Evolutionary conservation across 2,113 vertebrate genomes (phyloP), one percentile per base, ranked within the genome.

Genomic region (Cnemophilus loriae): DNA sequence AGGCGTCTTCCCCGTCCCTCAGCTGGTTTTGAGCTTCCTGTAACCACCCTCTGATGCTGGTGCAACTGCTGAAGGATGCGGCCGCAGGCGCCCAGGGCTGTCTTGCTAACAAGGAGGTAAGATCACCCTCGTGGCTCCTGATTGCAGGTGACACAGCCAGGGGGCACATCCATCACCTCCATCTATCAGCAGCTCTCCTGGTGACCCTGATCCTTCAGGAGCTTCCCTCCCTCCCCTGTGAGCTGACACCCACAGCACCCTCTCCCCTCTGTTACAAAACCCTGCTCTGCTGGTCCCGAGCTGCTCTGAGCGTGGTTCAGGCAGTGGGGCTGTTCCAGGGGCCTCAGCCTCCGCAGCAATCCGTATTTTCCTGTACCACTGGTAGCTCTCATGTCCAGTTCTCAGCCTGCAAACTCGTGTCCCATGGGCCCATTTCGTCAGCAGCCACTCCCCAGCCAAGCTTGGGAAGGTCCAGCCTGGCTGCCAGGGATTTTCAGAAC

Each of bases 11-110:
- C 56, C 68, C 0, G 1, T 55, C 61, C 63, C 77, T 74, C 82
- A 59, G 52, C 69, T 78, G 92, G 8, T 50, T 67, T 39, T 6
- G 7, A 84, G 80, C 16, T 80, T 32, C 21, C 11, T 20, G 14
- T 12, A 3, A 24, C 13, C 35, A 3, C 41, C 7, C 50, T 39
- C 71, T 90, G 94, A 86, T 77, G 76, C 9, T 30, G 28, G 53
- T 86, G 64, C 57, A 76, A 32, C 24, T 56, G n/a, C 14, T 67
- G 83, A 67, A 97, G 96, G 86, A 96, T 97, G 96, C 83, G 6
- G 92, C 50, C 67, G 2, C 44, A 15, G 93, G 63, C 39, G 6
- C 4, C 10, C 49, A 1, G 63, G 56, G 91, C 83, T 89, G 79
- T 46, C 79, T 84, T 22, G 56, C 92, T 88, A 23, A 60, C 75